phyloP scores from a whole-genome alignment of 2,113 vertebrate genomes.

The Austrofundulus limnaeus region DNA sequence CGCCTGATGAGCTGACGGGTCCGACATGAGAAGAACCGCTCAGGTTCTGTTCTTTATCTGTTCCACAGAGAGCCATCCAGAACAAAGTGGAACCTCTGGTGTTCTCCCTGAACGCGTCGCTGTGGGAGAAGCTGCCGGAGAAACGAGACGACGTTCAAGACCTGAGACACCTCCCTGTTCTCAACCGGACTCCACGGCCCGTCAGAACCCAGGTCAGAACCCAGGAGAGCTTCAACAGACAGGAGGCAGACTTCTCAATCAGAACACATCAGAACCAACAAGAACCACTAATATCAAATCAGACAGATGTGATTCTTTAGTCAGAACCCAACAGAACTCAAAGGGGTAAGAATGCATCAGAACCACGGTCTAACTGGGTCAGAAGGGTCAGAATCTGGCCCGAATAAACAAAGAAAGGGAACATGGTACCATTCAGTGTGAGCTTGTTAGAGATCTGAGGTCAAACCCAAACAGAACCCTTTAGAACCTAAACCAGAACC shows the following conservation, averaged over 20 bases:
- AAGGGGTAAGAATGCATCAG: background rate
- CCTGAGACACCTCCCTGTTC: constrained; percentile 81
- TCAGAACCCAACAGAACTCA: background rate
- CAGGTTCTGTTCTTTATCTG: constrained; percentile 16
- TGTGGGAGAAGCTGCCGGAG: constrained; percentile 68
- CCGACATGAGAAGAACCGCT: background rate
- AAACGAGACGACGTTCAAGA: constrained; percentile 58
- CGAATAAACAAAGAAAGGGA: too few species aligned
- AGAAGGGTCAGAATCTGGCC: background rate
- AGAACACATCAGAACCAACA: constrained; percentile 2
- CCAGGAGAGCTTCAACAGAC: too few species aligned
- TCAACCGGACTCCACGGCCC: constrained; percentile 73
- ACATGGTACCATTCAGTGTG: too few species aligned
- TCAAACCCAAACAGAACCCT: background rate
- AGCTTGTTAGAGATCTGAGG: background rate
- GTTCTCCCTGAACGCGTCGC: constrained; percentile 83
- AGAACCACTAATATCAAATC: too few species aligned
- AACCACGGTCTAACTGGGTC: background rate
- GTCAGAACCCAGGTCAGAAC: constrained; percentile 81
- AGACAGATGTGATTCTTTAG: too few species aligned
- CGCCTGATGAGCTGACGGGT: background rate
- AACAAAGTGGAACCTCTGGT: constrained; percentile 87
- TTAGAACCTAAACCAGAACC: background rate
- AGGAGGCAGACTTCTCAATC: too few species aligned
- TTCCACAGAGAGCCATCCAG: constrained; percentile 70